Evolutionary conservation across 2,888 invertebrate species (phyloP).

Genomic region (Netelia fuscicornis): DNA sequence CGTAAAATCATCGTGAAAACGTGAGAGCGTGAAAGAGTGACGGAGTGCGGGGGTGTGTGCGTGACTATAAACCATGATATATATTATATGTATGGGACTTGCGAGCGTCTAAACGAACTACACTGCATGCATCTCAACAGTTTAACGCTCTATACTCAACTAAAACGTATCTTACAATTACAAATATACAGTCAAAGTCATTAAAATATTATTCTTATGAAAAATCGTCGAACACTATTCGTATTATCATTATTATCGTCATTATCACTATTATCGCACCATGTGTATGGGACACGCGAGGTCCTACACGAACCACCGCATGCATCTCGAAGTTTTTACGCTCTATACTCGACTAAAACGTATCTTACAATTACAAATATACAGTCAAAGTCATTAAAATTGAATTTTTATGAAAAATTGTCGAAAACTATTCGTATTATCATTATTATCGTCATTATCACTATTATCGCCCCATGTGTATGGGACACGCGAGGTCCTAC

Average conservation of each 20-base stretch:
- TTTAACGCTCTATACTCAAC: background rate
- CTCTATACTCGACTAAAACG: constrained; percentile 20
- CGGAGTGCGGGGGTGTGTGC: background rate
- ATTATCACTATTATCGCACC: too few relatives aligned
- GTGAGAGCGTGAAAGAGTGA: constrained; percentile 20
- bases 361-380: background rate
- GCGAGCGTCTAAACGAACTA: constrained; percentile 33
- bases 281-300: too few relatives aligned
- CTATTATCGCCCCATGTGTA: too few relatives aligned
- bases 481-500: too few relatives aligned
- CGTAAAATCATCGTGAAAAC: constrained; percentile 69
- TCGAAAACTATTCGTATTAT: too few relatives aligned
- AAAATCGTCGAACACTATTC: background rate
- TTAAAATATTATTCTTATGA: background rate
- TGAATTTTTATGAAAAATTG: background rate
- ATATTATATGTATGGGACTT: constrained; percentile 15
- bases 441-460: too few relatives aligned
- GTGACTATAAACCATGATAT: background rate
- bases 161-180: background rate
- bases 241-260: too few relatives aligned
- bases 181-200: constrained; percentile 1
- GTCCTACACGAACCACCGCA: constrained; percentile 44
- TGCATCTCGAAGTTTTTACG: background rate
- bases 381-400: constrained; percentile 8
- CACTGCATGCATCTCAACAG: too few relatives aligned